Evolutionary conservation across 2,113 vertebrate genomes (phyloP).

Genomic region (Glaucidium brasilianum): DNA sequence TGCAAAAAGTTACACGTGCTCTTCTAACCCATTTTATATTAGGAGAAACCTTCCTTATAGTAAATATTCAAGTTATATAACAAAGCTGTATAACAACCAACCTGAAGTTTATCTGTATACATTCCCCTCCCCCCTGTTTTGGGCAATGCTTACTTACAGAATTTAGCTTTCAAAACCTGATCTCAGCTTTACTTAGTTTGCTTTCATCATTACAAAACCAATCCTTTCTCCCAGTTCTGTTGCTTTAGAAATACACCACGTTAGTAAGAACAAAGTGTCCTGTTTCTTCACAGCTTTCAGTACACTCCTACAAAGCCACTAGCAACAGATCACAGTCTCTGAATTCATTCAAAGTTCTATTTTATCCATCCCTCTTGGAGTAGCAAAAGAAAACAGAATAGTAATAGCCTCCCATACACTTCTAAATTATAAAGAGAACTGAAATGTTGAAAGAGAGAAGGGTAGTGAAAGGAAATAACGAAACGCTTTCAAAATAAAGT

Average conservation of each 20-base stretch:
- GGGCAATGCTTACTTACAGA: neutral
- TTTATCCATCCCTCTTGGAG: neutral
- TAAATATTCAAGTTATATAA: neutral
- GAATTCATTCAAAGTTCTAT: neutral
- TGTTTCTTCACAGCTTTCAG: constrained; percentile 4
- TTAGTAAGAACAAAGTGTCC: neutral
- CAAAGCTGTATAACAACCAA: neutral
- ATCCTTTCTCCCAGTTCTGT: neutral
- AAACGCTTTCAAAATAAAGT: neutral
- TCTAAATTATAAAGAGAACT: neutral
- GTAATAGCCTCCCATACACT: neutral
- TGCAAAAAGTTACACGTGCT: neutral
- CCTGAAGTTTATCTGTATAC: neutral
- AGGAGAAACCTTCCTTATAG: neutral
- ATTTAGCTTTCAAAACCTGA: neutral
- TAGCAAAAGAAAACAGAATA: neutral
- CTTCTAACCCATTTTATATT: neutral
- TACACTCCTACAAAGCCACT: neutral
- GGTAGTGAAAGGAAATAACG: neutral
- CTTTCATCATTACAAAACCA: constrained; percentile 27
- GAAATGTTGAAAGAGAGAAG: neutral
- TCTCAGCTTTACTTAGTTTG: neutral
- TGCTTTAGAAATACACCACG: neutral
- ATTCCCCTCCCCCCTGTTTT: neutral
- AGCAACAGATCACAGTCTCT: neutral